These are phyloP conservation scores for Allygus modestus DNA, from an alignment of 2,888 invertebrate genomes.

Conservation along the genomic window DNA sequence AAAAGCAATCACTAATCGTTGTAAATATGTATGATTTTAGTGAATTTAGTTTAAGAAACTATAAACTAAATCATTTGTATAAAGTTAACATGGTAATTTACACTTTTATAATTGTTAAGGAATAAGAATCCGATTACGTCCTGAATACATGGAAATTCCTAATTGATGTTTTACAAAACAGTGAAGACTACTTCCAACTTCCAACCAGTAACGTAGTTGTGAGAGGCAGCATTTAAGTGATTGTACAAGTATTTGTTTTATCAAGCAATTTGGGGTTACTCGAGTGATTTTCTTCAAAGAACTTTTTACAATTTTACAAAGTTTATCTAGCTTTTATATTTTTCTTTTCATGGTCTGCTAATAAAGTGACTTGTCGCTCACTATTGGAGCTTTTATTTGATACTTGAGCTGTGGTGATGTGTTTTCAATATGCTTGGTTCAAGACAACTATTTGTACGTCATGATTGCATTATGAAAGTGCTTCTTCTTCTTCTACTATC, in stretches of 20 bases:
- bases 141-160: conserved; percentile 4
- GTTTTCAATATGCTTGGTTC: conserved; percentile 19
- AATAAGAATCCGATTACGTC: conserved; percentile 21
- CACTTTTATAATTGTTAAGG: conserved; percentile 37
- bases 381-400: not conserved
- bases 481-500: conserved; percentile 5
- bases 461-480: conserved; percentile 10
- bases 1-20: conserved; percentile 11
- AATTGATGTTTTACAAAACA: not conserved
- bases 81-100: conserved; percentile 19
- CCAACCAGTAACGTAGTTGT: not conserved
- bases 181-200: not conserved
- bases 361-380: not conserved
- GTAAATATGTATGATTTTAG: conserved; percentile 20
- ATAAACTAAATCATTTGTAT: conserved; percentile 24
- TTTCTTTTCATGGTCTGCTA: not conserved
- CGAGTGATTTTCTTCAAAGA: not conserved
- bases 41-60: not conserved
- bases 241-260: conserved; percentile 54
- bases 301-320: not conserved
- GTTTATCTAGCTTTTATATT: not conserved
- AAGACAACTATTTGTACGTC: conserved; percentile 49
- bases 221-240: not conserved
- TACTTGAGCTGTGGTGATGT: not conserved
- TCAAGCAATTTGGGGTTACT: conserved; percentile 20